A percentile compares a stretch with the other conserved stretches of the same genome.
phyloP scores from a whole-genome alignment of 2,888 invertebrate species.

The Geotrupes spiniger region DNA sequence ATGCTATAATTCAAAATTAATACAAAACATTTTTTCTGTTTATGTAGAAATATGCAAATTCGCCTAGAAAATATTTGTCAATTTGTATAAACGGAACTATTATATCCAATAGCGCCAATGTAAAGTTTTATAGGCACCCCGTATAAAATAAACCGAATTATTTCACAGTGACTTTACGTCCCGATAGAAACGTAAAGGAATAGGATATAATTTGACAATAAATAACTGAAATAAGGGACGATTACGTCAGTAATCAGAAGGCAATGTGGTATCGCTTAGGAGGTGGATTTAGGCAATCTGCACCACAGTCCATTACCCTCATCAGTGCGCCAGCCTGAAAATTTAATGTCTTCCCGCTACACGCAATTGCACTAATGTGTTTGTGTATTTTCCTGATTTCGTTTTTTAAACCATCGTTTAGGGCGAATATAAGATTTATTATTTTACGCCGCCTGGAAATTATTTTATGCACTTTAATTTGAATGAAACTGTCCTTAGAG shows the following conservation, averaged over 20 bases:
- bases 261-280: constrained; percentile 35
- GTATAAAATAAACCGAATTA: too few relatives aligned
- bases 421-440: constrained; percentile 7
- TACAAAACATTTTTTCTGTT: too few relatives aligned
- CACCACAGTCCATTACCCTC: constrained; percentile 48
- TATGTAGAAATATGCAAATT: too few relatives aligned
- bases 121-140: too few relatives aligned
- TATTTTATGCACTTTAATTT: background rate
- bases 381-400: constrained; percentile 42
- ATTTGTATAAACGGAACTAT: too few relatives aligned
- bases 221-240: constrained; percentile 29
- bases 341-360: constrained; percentile 48
- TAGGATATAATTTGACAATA: constrained; percentile 7
- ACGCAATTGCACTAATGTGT: constrained; percentile 49
- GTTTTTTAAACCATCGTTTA: constrained; percentile 27
- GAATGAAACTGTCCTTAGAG: background rate
- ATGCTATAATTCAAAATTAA: too few relatives aligned
- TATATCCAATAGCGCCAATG: too few relatives aligned
- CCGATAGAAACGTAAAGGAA: too few relatives aligned
- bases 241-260: constrained; percentile 30
- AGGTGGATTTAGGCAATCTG: constrained; percentile 47
- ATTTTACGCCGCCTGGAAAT: background rate
- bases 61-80: too few relatives aligned
- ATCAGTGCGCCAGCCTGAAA: constrained; percentile 47
- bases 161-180: too few relatives aligned